A percentile compares a stretch with the other conserved stretches of the same genome.
Conservation (phyloP, 1,140 invertebrate genomes). For the Leptonema lineaticorne region DNA sequence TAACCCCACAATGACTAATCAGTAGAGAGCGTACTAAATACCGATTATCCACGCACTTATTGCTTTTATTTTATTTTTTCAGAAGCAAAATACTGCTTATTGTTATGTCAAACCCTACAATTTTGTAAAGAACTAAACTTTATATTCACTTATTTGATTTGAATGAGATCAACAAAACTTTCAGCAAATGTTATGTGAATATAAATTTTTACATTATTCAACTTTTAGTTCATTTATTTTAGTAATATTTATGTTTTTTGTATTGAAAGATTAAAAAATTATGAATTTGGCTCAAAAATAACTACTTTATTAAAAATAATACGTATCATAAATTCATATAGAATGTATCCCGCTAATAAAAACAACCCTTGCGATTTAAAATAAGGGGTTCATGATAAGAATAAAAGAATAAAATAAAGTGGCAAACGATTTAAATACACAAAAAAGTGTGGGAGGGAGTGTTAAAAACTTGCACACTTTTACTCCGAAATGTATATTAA, state of each 20-base stretch:
- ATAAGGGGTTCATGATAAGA: background rate
- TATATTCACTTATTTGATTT: too few relatives aligned
- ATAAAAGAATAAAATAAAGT: conserved; percentile 29
- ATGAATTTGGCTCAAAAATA: too few relatives aligned
- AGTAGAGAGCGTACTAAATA: conserved; percentile 24
- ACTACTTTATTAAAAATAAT: conserved; percentile 24
- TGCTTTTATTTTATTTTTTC: conserved; percentile 18
- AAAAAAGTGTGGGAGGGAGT: conserved; percentile 18
- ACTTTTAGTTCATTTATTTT: too few relatives aligned
- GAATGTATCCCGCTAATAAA: conserved; percentile 21
- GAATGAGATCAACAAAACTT: too few relatives aligned
- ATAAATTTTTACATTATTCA: too few relatives aligned
- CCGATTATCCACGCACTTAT: conserved; percentile 30
- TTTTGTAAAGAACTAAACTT: too few relatives aligned
- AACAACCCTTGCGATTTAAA: background rate
- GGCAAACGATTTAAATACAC: conserved; percentile 31
- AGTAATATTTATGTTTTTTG: too few relatives aligned
- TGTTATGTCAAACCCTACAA: too few relatives aligned
- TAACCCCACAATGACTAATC: conserved; percentile 20
- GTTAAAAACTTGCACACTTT: conserved; percentile 25
- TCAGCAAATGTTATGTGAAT: too few relatives aligned
- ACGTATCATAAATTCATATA: conserved; percentile 24
- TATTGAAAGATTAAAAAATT: too few relatives aligned
- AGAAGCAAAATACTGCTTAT: too few relatives aligned
- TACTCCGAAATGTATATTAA: background rate